These are phyloP conservation scores for Hucho hucho DNA, from an alignment of 2,113 vertebrate genomes.

Conservation along the genomic window DNA sequence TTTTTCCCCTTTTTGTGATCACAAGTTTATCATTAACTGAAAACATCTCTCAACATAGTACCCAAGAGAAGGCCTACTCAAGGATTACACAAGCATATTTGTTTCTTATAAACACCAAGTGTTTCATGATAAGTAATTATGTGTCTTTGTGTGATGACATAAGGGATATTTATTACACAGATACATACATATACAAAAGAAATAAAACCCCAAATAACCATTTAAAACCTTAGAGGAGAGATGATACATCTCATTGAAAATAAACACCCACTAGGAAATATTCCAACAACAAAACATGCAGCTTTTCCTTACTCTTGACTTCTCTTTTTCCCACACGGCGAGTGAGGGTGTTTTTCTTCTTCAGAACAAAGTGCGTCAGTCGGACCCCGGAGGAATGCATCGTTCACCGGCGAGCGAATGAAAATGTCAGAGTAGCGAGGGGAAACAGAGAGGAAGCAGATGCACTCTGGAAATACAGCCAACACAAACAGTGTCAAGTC, in stretches of 20 bases:
- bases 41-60: too few relatives aligned
- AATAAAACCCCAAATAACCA: neutral
- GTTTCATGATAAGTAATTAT: neutral
- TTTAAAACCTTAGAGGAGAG: neutral
- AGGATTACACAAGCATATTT: too few relatives aligned
- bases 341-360: neutral
- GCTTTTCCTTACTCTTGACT: neutral
- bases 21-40: too few relatives aligned
- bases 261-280: neutral
- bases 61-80: too few relatives aligned
- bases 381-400: neutral
- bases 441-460: conserved; percentile 63
- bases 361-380: neutral
- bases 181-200: neutral
- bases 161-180: neutral
- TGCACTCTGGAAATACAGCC: conserved; percentile 15
- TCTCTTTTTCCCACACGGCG: neutral
- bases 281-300: neutral
- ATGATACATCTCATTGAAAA: neutral
- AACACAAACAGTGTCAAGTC: conserved; percentile 59
- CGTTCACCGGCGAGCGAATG: neutral
- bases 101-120: neutral
- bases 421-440: conserved; percentile 6
- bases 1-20: neutral
- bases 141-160: neutral